These are phyloP conservation scores for Heteromormyrus szaboi DNA, from an alignment of 2,797 vertebrate genomes.

Conservation along the genomic window DNA sequence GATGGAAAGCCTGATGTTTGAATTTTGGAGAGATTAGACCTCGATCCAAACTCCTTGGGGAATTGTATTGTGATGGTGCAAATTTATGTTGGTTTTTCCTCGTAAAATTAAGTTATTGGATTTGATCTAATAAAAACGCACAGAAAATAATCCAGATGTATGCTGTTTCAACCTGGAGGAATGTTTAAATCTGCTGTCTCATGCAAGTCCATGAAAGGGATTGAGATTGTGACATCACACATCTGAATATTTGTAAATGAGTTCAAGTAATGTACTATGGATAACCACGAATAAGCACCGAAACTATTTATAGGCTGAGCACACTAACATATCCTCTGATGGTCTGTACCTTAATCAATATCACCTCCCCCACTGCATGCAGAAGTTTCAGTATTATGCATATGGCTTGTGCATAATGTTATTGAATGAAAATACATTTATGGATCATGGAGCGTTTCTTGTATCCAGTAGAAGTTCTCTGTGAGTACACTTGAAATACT, in stretches of 20 bases:
- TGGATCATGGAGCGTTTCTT: not conserved
- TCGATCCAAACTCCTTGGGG: not conserved
- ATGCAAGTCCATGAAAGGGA: not conserved
- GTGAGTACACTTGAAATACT: not conserved
- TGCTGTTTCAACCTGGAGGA: not conserved
- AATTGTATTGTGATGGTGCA: not conserved
- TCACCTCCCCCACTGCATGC: not conserved
- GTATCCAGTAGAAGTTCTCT: not conserved
- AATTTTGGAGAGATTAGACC: not conserved
- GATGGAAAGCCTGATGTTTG: not conserved
- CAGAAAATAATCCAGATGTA: not conserved
- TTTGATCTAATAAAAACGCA: not conserved
- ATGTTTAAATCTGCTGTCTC: not conserved
- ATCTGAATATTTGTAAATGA: not conserved
- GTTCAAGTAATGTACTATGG: not conserved
- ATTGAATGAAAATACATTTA: not conserved
- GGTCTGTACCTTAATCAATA: not conserved
- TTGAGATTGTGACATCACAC: not conserved
- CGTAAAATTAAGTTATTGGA: not conserved
- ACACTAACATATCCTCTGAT: not conserved
- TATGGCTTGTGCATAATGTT: not conserved
- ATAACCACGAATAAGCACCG: not conserved
- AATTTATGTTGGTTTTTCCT: not conserved
- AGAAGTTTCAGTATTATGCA: not conserved
- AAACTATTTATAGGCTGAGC: not conserved